These are phyloP conservation scores for Sesia apiformis DNA, from an alignment of 2,888 invertebrate genomes.

Conservation along the genomic window DNA sequence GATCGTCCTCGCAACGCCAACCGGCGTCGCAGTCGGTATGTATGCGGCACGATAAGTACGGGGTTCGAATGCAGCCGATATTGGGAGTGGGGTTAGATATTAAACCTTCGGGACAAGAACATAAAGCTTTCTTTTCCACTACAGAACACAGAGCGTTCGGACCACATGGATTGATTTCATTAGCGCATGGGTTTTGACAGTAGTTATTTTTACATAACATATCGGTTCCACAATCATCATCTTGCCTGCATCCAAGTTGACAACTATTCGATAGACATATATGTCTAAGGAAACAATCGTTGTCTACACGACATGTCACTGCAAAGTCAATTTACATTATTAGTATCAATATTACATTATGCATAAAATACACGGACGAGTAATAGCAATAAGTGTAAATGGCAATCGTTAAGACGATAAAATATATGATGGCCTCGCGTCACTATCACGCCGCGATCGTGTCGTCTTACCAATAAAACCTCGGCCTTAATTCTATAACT, in stretches of 20 bases:
- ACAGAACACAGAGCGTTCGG: conserved; percentile 89
- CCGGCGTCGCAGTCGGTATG: conserved; percentile 84
- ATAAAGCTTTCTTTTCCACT: conserved; percentile 85
- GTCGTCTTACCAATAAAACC: neutral
- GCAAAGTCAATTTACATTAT: conserved; percentile 14
- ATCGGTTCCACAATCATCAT: conserved; percentile 90
- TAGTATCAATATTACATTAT: no score
- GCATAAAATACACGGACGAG: neutral
- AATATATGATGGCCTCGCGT: no score
- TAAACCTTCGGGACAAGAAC: conserved; percentile 84
- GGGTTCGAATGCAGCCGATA: conserved; percentile 89
- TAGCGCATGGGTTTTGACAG: conserved; percentile 84
- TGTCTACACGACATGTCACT: conserved; percentile 92
- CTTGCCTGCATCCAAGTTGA: conserved; percentile 87
- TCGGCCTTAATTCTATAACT: neutral
- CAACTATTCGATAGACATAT: conserved; percentile 91
- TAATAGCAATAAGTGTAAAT: neutral
- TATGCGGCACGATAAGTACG: conserved; percentile 81
- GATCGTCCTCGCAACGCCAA: conserved; percentile 81
- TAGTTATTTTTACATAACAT: conserved; percentile 88
- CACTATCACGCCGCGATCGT: no score
- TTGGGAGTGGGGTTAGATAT: conserved; percentile 92
- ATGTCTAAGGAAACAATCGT: conserved; percentile 93
- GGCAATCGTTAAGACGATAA: no score
- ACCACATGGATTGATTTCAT: conserved; percentile 83